Percentiles rank a stretch among this genome's conserved stretches.
phyloP scores from a whole-genome alignment of 2,888 invertebrate genomes.

The Tachystola acroxantha region DNA sequence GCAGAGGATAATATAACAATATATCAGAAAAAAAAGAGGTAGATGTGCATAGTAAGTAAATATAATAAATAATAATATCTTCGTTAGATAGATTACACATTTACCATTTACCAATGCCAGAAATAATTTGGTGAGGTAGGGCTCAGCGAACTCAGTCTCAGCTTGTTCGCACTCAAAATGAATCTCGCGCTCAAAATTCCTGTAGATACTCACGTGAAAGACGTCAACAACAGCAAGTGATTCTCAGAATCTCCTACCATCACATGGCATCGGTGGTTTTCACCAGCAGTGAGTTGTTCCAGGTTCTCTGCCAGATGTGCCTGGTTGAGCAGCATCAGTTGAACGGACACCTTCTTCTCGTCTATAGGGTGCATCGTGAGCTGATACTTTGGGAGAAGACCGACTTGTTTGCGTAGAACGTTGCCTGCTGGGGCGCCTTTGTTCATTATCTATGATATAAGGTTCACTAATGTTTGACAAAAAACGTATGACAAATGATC shows the following conservation, averaged over 20 bases:
- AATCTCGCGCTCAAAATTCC: no score
- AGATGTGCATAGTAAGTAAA: background rate
- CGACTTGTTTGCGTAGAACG: constrained; percentile 79
- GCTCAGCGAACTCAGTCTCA: no score
- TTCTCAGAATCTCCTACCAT: constrained; percentile 83
- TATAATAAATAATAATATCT: no score
- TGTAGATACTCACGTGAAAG: constrained; percentile 78
- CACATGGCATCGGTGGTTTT: constrained; percentile 74
- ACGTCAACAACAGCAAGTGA: constrained; percentile 73
- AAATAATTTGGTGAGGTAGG: no score
- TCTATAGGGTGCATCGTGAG: constrained; percentile 53
- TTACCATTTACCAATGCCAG: no score
- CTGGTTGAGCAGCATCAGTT: constrained; percentile 59
- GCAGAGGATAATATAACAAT: no score
- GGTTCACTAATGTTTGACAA: no score
- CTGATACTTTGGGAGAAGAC: constrained; percentile 80
- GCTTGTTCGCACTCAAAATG: no score
- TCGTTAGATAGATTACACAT: no score
- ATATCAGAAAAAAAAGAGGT: no score
- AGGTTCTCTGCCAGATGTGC: constrained; percentile 57
- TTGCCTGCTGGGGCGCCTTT: constrained; percentile 86
- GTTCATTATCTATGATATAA: constrained; percentile 83
- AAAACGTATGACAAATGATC: no score
- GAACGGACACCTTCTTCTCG: constrained; percentile 42
- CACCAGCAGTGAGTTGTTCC: constrained; percentile 63